These are phyloP conservation scores for Drosophila nigricruria DNA, from an alignment of 2,888 invertebrate genomes.

Conservation along the genomic window DNA sequence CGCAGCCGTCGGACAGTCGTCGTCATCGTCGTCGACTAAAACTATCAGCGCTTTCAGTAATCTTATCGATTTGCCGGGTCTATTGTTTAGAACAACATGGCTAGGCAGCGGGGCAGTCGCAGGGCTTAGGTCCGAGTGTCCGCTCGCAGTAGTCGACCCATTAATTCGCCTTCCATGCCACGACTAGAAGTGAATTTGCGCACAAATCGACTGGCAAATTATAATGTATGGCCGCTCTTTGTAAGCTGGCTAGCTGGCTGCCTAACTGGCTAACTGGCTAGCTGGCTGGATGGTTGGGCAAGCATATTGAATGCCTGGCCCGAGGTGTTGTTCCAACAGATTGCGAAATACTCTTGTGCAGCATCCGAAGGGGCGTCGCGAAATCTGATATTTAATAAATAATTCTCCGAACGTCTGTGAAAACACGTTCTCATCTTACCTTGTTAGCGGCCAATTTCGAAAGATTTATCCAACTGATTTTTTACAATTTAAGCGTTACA, in stretches of 20 bases:
- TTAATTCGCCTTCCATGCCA: slow-evolving; percentile 43
- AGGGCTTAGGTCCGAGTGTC: slow-evolving; percentile 22
- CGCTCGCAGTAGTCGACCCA: slow-evolving; percentile 47
- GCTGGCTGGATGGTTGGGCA: neutral
- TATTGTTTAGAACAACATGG: slow-evolving; percentile 66
- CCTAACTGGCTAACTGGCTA: no score
- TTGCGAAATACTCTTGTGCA: slow-evolving; percentile 64
- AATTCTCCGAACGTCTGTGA: slow-evolving; percentile 21
- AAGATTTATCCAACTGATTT: neutral
- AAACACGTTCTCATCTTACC: slow-evolving; percentile 56
- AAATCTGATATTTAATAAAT: slow-evolving; percentile 59
- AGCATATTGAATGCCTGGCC: slow-evolving; percentile 51
- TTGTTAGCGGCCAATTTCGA: slow-evolving; percentile 59
- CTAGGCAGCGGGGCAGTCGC: neutral
- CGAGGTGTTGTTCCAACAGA: slow-evolving; percentile 73
- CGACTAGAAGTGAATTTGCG: slow-evolving; percentile 64
- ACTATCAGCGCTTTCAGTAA: slow-evolving; percentile 52
- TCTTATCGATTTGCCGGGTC: slow-evolving; percentile 54
- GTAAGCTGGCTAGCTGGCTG: no score
- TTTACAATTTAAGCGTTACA: neutral
- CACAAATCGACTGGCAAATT: slow-evolving; percentile 80
- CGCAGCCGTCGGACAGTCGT: slow-evolving; percentile 23
- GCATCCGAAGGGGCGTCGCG: slow-evolving; percentile 47
- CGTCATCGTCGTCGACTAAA: slow-evolving; percentile 20
- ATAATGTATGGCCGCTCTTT: slow-evolving; percentile 64